phyloP scores from a whole-genome alignment of 2,888 invertebrate genomes.

The Hemithea aestivaria region DNA sequence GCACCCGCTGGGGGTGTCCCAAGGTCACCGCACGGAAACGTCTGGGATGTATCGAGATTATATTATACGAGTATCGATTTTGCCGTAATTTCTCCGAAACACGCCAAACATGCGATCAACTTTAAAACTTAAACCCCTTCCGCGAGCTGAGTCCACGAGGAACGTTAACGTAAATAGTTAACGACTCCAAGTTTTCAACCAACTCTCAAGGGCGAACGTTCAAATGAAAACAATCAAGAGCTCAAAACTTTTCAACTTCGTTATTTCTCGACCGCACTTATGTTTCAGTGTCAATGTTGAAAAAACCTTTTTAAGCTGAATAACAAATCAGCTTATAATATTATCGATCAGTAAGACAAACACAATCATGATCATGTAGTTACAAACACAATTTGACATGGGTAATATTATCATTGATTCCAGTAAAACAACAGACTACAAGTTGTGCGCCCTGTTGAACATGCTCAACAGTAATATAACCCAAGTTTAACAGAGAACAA shows the following conservation, averaged over 20 bases:
- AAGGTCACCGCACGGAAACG: conserved; percentile 76
- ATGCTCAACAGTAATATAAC: conserved; percentile 10
- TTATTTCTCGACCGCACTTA: too few relatives aligned
- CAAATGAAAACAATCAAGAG: conserved; percentile 3
- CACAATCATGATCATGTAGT: too few relatives aligned
- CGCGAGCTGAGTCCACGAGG: background rate
- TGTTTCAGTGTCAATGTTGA: too few relatives aligned
- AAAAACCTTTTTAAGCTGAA: too few relatives aligned
- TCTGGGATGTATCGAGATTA: conserved; percentile 68
- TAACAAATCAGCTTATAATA: too few relatives aligned
- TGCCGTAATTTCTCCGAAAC: conserved; percentile 43
- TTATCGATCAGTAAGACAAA: too few relatives aligned
- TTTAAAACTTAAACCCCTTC: background rate
- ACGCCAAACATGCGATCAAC: conserved; percentile 8
- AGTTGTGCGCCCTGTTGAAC: conserved; percentile 1
- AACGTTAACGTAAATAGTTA: background rate
- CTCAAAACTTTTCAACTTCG: conserved; percentile 2
- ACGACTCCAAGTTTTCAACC: too few relatives aligned
- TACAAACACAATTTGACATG: too few relatives aligned
- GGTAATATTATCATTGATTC: too few relatives aligned
- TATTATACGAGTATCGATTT: conserved; percentile 64
- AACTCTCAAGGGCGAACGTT: conserved; percentile 11
- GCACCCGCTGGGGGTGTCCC: conserved; percentile 30
- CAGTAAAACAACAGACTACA: too few relatives aligned
- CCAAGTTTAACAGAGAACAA: conserved; percentile 24